Evolutionary conservation across 1,140 invertebrate genomes (phyloP), one percentile per base, ranked within the genome.

Genomic region (Lordiphosa collinella): DNA sequence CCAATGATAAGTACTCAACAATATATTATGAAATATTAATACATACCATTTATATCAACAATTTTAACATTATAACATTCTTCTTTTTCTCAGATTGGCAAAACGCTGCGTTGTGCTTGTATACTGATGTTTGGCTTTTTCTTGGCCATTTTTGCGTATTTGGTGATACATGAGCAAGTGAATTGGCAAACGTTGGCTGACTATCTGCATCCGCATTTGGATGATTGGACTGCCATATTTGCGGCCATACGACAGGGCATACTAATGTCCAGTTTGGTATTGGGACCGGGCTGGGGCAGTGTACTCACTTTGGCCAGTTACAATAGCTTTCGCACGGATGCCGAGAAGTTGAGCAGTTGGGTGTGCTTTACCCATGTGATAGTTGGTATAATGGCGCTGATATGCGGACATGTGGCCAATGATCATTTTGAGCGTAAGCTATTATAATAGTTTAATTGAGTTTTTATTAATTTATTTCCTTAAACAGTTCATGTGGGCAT

Each of bases 241-340:
- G 52, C 60, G 6, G 65, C 67, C 0, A 10, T 56, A 8, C 64
- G 58, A 9, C 57, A 50, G 8, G 86, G 61, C 31, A 71, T 88
- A n/a, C 13, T 88, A 43, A 63, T 86, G 65, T 60, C 84, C 7
- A 75, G 65, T 9, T 61, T 80, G 37, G 43, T 74, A 9, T 32
- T 88, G 29, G 87, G 87, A 2, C 84, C 87, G 4, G 85, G 87
- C 3, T 88, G 76, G 70, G 87, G 87, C 9, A 88, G 76, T 48
- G 56, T 88, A 13, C 49, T 88, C 4, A 86, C 76, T 3, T 36
- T 88, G 16, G 68, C 79, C 35, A 88, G 87, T 25, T 82, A 84
- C 36, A 88, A 88, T 37, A 68, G 60, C 31, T 88, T 88, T 38
- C 80, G 78, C 1, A 82, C 53, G 18, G 87, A 88, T 44, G 72